Evolutionary conservation across 2,888 invertebrate species (phyloP).

Genomic region (Sphinx pinastri): DNA sequence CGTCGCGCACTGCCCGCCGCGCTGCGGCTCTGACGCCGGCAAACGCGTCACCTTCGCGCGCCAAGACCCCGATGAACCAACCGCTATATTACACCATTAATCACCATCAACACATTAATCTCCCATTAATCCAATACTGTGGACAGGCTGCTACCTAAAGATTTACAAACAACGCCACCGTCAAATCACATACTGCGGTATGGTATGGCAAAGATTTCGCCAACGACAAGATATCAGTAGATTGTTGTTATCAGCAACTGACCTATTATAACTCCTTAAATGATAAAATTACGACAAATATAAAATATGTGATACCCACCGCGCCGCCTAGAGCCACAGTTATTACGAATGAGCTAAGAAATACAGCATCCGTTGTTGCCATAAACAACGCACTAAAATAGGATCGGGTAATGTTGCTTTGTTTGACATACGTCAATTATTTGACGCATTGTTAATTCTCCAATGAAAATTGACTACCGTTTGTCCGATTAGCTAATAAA

Average conservation of each 20-base stretch:
- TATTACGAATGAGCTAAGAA: slow-evolving; percentile 45
- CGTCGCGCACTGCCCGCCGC: slow-evolving; percentile 71
- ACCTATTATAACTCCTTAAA: slow-evolving; percentile 34
- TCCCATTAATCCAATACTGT: slow-evolving; percentile 45
- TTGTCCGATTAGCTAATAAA: not conserved
- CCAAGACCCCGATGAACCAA: slow-evolving; percentile 48
- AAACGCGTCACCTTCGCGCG: slow-evolving; percentile 58
- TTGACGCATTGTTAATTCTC: slow-evolving; percentile 33
- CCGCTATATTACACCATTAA: slow-evolving; percentile 52
- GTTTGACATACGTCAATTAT: slow-evolving; percentile 77
- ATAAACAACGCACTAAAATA: slow-evolving; percentile 77
- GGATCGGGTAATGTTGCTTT: slow-evolving; percentile 55
- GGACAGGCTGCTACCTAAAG: slow-evolving; percentile 33
- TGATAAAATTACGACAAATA: slow-evolving; percentile 24
- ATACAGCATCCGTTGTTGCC: slow-evolving; percentile 71
- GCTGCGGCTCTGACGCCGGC: slow-evolving; percentile 45
- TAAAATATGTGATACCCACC: slow-evolving; percentile 33
- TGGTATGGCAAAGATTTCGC: slow-evolving; percentile 35
- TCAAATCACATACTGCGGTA: not conserved
- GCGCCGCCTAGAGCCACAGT: slow-evolving; percentile 29
- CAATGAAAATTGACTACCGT: slow-evolving; percentile 22
- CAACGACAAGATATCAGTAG: slow-evolving; percentile 34
- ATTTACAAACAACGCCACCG: not conserved
- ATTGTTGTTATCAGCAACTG: slow-evolving; percentile 34
- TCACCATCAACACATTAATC: slow-evolving; percentile 50